These are phyloP conservation scores for Phasia obesa DNA, from an alignment of 2,888 invertebrate genomes.

Conservation along the genomic window DNA sequence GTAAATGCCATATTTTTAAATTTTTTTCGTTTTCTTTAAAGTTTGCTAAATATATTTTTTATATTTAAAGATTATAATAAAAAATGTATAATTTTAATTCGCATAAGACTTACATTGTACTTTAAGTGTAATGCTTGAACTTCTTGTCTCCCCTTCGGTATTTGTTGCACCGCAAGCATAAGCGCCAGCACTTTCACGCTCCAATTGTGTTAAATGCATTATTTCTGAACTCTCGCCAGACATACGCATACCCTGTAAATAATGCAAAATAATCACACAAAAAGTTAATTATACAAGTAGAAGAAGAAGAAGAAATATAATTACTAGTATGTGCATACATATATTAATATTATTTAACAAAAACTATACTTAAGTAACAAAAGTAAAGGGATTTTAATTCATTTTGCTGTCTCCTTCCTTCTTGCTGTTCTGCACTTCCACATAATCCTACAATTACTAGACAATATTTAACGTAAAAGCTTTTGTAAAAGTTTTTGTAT, in stretches of 20 bases:
- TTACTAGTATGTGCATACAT: not conserved
- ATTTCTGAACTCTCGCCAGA: slow-evolving; percentile 83
- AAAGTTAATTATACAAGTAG: not conserved
- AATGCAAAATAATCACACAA: slow-evolving; percentile 8
- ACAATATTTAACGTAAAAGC: not conserved
- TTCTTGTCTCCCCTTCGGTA: slow-evolving; percentile 90
- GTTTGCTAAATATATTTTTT: not conserved
- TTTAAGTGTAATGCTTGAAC: slow-evolving; percentile 88
- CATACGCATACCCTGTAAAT: slow-evolving; percentile 82
- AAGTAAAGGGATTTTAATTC: not conserved
- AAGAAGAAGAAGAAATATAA: not conserved
- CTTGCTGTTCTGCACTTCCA: not conserved
- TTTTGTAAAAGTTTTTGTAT: not conserved
- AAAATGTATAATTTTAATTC: not conserved
- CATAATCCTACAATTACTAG: not conserved
- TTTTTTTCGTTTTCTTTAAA: no score
- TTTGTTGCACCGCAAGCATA: slow-evolving; percentile 92
- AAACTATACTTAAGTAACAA: not conserved
- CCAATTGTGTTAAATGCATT: slow-evolving; percentile 87
- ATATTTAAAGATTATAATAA: not conserved
- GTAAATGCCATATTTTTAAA: no score
- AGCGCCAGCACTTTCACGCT: slow-evolving; percentile 88
- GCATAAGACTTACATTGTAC: slow-evolving; percentile 89
- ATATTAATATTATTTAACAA: not conserved
- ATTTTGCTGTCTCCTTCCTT: not conserved